A percentile compares a stretch with the other conserved stretches of the same genome.
Conservation (phyloP, 2,113 vertebrate species). For the Alectura lathami region DNA sequence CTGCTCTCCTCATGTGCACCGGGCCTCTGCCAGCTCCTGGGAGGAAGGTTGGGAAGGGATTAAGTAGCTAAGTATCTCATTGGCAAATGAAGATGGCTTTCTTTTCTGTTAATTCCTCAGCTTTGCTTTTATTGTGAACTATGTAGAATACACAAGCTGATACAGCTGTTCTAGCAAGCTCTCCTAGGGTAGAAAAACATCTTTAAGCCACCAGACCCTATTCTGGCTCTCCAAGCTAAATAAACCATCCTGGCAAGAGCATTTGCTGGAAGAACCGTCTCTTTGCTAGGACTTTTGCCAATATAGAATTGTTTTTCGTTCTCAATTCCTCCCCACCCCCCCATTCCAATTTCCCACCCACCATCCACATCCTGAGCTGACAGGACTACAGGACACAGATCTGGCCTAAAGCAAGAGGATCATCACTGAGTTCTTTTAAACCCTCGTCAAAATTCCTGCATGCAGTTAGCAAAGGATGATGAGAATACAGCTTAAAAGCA, state of each 20-base stretch:
- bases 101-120: slow-evolving; percentile 31
- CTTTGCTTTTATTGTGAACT: slow-evolving; percentile 13
- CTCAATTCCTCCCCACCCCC: background rate
- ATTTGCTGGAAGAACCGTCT: slow-evolving; percentile 15
- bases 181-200: slow-evolving; percentile 28
- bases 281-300: slow-evolving; percentile 43
- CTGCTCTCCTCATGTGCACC: background rate
- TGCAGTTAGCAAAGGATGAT: background rate
- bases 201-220: slow-evolving; percentile 13
- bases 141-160: background rate
- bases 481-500: background rate
- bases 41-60: slow-evolving; percentile 7
- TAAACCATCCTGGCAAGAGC: slow-evolving; percentile 40
- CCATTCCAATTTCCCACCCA: slow-evolving; percentile 8
- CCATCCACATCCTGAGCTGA: background rate
- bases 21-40: background rate
- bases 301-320: slow-evolving; percentile 14
- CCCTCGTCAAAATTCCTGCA: background rate
- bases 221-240: slow-evolving; percentile 40
- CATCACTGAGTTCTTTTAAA: background rate
- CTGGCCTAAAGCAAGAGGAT: background rate
- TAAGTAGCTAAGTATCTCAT: slow-evolving; percentile 5
- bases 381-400: background rate
- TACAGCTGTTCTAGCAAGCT: slow-evolving; percentile 12
- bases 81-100: background rate